Evolutionary conservation across 2,888 invertebrate genomes (phyloP).

Genomic region (Ennomos erosarius): DNA sequence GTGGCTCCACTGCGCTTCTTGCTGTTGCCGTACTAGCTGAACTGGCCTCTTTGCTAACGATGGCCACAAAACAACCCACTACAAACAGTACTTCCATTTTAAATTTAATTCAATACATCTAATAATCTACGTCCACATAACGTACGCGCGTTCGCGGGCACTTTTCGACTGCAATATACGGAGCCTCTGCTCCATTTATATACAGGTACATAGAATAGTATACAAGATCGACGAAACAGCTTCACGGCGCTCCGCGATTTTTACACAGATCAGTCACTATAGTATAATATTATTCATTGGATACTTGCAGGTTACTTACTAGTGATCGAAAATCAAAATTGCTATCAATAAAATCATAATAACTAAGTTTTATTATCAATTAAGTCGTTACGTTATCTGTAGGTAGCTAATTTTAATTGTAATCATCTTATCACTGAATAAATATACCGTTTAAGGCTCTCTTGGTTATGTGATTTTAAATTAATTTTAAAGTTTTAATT

Average conservation of each 20-base stretch:
- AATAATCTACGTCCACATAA: slow-evolving; percentile 50
- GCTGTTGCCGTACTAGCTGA: slow-evolving; percentile 5
- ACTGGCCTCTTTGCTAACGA: slow-evolving; percentile 48
- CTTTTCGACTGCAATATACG: slow-evolving; percentile 74
- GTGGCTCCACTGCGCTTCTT: slow-evolving; percentile 46
- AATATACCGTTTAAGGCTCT: no score
- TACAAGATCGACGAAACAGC: slow-evolving; percentile 55
- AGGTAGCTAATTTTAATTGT: no score
- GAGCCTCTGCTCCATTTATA: slow-evolving; percentile 77
- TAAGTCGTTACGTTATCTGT: no score
- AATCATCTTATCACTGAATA: no score
- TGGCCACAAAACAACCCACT: slow-evolving; percentile 49
- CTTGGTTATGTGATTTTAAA: no score
- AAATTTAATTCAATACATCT: slow-evolving; percentile 46
- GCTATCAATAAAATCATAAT: no score
- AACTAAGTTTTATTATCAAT: no score
- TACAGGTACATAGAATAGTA: slow-evolving; percentile 70
- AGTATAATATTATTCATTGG: not conserved
- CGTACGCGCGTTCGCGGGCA: slow-evolving; percentile 70
- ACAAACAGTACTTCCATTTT: slow-evolving; percentile 56
- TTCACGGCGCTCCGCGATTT: slow-evolving; percentile 20
- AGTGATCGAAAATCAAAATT: no score
- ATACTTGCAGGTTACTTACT: no score
- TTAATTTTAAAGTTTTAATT: no score
- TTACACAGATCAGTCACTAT: slow-evolving; percentile 9